These are phyloP conservation scores for Ormyrus nitidulus DNA, from an alignment of 2,888 invertebrate genomes.

Conservation along the genomic window DNA sequence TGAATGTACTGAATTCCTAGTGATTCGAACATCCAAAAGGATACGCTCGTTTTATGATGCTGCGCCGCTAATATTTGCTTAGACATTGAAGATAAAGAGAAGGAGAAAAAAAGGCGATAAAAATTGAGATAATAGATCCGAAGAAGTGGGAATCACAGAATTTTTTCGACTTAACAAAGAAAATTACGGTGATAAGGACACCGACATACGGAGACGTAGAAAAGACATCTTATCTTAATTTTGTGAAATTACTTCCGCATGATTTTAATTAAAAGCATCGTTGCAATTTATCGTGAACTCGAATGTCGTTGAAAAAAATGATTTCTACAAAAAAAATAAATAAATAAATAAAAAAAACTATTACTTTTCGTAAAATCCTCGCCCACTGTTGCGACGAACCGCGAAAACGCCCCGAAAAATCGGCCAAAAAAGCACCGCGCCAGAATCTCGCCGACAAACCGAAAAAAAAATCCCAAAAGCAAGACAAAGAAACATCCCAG, in stretches of 20 bases:
- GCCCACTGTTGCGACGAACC: too few relatives aligned
- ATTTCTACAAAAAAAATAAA: background rate
- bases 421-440: conserved; percentile 2
- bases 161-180: conserved; percentile 21
- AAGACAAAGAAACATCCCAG: too few relatives aligned
- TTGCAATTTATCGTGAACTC: too few relatives aligned
- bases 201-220: background rate
- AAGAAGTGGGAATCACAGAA: conserved; percentile 9
- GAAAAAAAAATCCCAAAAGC: background rate
- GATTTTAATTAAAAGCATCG: too few relatives aligned
- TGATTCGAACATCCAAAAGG: conserved; percentile 14
- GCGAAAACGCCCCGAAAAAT: too few relatives aligned
- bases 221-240: too few relatives aligned
- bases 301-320: too few relatives aligned
- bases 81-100: conserved; percentile 33
- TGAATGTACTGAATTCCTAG: background rate
- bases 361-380: background rate
- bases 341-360: too few relatives aligned
- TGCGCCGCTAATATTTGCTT: conserved; percentile 22
- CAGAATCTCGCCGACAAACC: background rate
- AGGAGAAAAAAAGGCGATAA: conserved; percentile 27
- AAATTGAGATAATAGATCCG: conserved; percentile 26
- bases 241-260: too few relatives aligned
- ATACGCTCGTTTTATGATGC: conserved; percentile 20
- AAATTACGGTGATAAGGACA: conserved; percentile 18